Evolutionary conservation across 37 sponge, comb jelly and placozoan genomes (phyloP).

Genomic region (Geodia barretti): DNA sequence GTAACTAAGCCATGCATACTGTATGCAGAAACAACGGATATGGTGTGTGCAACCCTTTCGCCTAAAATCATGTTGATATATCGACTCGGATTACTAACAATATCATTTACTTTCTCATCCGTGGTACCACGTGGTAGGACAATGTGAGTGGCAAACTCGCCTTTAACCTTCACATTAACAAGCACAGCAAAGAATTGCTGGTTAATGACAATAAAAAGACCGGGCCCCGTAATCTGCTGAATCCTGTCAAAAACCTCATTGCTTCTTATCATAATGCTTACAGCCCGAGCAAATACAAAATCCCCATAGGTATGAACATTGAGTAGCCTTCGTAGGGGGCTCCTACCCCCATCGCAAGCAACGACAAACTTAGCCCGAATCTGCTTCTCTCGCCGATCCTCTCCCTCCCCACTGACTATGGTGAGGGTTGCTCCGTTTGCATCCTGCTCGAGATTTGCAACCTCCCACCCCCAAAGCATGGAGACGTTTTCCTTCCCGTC

Average conservation of each 20-base stretch:
- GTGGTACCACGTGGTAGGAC: slow-evolving; percentile 14
- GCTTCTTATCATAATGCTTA: slow-evolving; percentile 52
- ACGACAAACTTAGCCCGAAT: slow-evolving; percentile 53
- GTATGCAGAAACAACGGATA: slow-evolving; percentile 49
- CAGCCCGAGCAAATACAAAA: slow-evolving; percentile 55
- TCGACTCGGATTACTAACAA: slow-evolving; percentile 10
- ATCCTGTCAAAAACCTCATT: slow-evolving; percentile 39
- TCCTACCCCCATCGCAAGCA: slow-evolving; percentile 75
- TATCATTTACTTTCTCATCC: slow-evolving; percentile 20
- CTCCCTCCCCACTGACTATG: background rate
- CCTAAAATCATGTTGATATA: slow-evolving; percentile 24
- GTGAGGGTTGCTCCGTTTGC: slow-evolving; percentile 53
- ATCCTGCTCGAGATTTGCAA: slow-evolving; percentile 41
- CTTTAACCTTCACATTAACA: slow-evolving; percentile 27
- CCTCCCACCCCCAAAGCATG: slow-evolving; percentile 57
- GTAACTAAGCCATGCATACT: slow-evolving; percentile 61
- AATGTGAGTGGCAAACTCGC: slow-evolving; percentile 31
- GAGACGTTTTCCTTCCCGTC: slow-evolving; percentile 6
- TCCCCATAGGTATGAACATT: slow-evolving; percentile 62
- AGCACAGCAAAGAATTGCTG: background rate
- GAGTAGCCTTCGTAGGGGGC: slow-evolving; percentile 52
- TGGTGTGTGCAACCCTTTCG: slow-evolving; percentile 19
- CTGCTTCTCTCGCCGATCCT: slow-evolving; percentile 15
- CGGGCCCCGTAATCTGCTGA: slow-evolving; percentile 4
- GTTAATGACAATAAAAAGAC: slow-evolving; percentile 16